Percentiles rank a stretch among this genome's conserved stretches.
phyloP scores from a whole-genome alignment of 2,113 vertebrate species.

The Grallaria varia region DNA sequence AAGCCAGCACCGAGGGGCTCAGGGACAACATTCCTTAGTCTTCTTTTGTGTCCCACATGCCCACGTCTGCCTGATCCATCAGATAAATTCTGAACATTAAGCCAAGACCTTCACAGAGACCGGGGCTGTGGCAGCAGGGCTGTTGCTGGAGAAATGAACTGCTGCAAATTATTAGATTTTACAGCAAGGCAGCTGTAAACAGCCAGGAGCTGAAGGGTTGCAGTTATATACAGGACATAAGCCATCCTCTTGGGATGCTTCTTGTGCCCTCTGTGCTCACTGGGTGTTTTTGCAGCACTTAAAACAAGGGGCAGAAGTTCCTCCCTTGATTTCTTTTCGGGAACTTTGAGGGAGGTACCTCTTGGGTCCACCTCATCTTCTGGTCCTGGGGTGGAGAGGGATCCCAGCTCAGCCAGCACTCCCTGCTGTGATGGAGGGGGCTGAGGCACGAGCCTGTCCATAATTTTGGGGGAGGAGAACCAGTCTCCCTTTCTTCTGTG shows the following conservation, averaged over 20 bases:
- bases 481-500: fast-evolving
- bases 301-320: not conserved
- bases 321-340: not conserved
- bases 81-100: not conserved
- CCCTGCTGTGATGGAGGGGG: not conserved
- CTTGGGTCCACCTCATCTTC: not conserved
- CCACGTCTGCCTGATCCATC: not conserved
- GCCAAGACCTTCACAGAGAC: not conserved
- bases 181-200: not conserved
- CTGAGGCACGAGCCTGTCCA: fast-evolving
- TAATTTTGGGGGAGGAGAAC: not conserved
- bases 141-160: not conserved
- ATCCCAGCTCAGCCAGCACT: not conserved
- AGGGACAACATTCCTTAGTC: not conserved
- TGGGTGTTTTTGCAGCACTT: not conserved
- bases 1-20: not conserved
- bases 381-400: not conserved
- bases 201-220: not conserved
- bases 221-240: not conserved
- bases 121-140: not conserved
- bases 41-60: not conserved
- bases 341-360: not conserved
- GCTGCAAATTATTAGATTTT: not conserved
- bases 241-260: not conserved
- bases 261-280: not conserved